phyloP scores from a whole-genome alignment of 1,140 invertebrate genomes.

The Heliothis virescens region DNA sequence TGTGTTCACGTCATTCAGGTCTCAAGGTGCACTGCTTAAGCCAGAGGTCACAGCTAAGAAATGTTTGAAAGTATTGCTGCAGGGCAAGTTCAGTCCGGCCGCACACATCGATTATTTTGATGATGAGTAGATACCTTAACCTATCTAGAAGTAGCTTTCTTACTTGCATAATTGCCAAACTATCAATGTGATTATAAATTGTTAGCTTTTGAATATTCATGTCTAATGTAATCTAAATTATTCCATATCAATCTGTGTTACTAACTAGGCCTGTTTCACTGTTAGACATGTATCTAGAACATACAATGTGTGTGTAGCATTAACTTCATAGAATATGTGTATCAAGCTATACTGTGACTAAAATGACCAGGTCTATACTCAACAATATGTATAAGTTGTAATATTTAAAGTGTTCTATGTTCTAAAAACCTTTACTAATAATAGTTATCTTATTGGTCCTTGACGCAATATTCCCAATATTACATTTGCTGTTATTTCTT shows the following conservation, averaged over 20 bases:
- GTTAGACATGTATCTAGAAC: slow-evolving; percentile 29
- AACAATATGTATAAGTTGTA: neutral
- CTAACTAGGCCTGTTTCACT: slow-evolving; percentile 29
- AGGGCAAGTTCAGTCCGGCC: slow-evolving; percentile 92
- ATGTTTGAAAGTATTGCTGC: slow-evolving; percentile 90
- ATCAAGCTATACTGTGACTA: slow-evolving; percentile 4
- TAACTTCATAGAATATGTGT: neutral
- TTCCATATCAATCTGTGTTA: slow-evolving; percentile 43
- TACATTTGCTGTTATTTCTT: neutral
- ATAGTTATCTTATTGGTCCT: neutral
- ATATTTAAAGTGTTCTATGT: slow-evolving; percentile 13
- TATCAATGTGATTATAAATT: slow-evolving; percentile 40
- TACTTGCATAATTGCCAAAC: slow-evolving; percentile 58
- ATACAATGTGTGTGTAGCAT: slow-evolving; percentile 15
- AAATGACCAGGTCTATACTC: slow-evolving; percentile 2
- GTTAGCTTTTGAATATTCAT: slow-evolving; percentile 22
- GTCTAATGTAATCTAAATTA: slow-evolving; percentile 24
- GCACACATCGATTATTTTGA: slow-evolving; percentile 96
- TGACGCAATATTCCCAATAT: slow-evolving; percentile 16
- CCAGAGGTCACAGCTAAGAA: slow-evolving; percentile 92
- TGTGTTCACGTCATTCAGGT: slow-evolving; percentile 87
- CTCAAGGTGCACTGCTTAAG: slow-evolving; percentile 90
- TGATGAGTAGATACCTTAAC: slow-evolving; percentile 68
- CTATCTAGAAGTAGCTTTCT: slow-evolving; percentile 62
- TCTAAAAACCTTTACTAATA: slow-evolving; percentile 8